Percentiles rank a stretch among this genome's conserved stretches.
These are phyloP conservation scores for Phocoena sinus DNA, from an alignment of 2,113 vertebrate species.

Conservation along the genomic window DNA sequence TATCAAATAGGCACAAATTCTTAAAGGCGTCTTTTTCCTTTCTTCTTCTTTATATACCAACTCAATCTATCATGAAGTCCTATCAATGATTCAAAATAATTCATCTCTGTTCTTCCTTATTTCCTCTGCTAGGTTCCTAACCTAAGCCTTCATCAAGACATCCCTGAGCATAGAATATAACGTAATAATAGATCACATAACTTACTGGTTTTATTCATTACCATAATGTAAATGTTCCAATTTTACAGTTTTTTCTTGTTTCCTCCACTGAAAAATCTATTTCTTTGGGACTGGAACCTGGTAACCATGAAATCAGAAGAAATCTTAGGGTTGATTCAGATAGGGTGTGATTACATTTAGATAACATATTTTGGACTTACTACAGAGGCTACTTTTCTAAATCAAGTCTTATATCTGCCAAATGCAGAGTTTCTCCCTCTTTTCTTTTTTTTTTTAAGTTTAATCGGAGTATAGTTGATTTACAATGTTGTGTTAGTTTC, in stretches of 20 bases:
- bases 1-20: background rate
- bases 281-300: background rate
- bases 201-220: background rate
- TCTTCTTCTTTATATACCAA: background rate
- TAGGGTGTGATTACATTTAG: background rate
- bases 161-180: background rate
- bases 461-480: background rate
- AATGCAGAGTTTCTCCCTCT: background rate
- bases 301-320: background rate
- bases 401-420: background rate
- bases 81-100: conserved; percentile 52
- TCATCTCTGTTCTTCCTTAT: background rate
- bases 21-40: background rate
- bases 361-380: background rate
- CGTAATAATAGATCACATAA: background rate
- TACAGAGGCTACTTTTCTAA: background rate
- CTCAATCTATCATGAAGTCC: conserved; percentile 5
- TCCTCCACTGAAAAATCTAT: background rate
- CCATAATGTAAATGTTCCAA: background rate
- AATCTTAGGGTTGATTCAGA: background rate
- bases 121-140: background rate
- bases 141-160: background rate
- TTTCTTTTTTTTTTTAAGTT: background rate
- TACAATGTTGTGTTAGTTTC: background rate
- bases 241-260: background rate